Conservation (phyloP, 2,888 invertebrate species). For the Andrena minutula region DNA sequence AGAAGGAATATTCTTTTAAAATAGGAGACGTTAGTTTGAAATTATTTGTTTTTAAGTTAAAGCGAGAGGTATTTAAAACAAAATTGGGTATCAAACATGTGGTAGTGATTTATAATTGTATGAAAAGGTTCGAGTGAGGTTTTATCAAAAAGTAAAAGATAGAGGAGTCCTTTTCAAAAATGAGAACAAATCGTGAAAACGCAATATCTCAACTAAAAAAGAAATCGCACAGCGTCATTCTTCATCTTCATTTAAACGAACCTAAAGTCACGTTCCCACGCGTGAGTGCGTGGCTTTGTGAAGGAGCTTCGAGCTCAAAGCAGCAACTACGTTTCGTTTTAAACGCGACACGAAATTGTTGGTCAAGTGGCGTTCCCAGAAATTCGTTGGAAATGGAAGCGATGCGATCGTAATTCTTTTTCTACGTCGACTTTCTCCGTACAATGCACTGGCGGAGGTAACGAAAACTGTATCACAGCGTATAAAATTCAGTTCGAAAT, state of each 20-base stretch:
- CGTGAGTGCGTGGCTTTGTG: background rate
- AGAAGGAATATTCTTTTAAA: background rate
- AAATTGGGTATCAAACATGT: background rate
- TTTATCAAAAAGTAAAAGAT: background rate
- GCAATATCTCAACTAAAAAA: background rate
- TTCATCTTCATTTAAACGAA: background rate
- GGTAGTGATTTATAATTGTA: background rate
- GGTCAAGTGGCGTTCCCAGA: background rate
- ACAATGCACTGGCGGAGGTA: background rate
- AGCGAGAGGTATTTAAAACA: background rate
- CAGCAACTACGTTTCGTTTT: background rate
- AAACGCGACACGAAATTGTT: background rate
- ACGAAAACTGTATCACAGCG: background rate
- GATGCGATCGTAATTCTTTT: background rate
- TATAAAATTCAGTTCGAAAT: slow-evolving; percentile 20
- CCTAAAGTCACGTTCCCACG: background rate
- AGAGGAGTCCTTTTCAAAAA: background rate
- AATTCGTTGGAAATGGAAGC: background rate
- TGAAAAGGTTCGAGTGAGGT: background rate
- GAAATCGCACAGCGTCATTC: background rate
- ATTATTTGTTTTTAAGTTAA: background rate
- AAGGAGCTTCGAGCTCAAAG: background rate
- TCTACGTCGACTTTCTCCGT: background rate
- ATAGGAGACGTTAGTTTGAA: background rate
- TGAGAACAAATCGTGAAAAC: too few relatives aligned